phyloP scores from a whole-genome alignment of 2,797 vertebrate genomes.

The Peromyscus nudipes region DNA sequence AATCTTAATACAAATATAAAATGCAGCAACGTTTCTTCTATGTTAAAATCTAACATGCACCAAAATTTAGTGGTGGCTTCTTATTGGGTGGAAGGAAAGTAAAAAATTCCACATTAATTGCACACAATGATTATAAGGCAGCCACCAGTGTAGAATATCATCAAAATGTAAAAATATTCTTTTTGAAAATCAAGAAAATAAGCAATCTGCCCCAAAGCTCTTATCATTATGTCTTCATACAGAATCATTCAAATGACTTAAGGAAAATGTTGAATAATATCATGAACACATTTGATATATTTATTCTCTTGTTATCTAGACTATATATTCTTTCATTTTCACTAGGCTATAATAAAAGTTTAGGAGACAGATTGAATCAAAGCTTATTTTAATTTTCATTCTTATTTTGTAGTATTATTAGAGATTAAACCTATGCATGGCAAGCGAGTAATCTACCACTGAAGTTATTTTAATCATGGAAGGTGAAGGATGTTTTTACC shows the following conservation, averaged over 20 bases:
- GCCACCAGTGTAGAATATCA: conserved; percentile 47
- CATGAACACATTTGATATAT: conserved; percentile 36
- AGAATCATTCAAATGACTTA: conserved; percentile 75
- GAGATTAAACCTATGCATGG: not conserved
- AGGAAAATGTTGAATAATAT: conserved; percentile 48
- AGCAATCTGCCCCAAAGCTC: conserved; percentile 67
- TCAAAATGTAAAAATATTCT: conserved; percentile 64
- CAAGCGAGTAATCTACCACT: not conserved
- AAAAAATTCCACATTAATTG: conserved; percentile 56
- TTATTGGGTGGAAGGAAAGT: not conserved
- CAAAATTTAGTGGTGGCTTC: conserved; percentile 57
- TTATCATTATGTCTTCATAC: conserved; percentile 56
- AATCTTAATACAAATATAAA: conserved; percentile 58
- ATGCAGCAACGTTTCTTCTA: not conserved
- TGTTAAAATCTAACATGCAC: conserved; percentile 37
- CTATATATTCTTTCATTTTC: conserved; percentile 34
- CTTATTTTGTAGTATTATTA: not conserved
- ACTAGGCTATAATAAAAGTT: conserved; percentile 36
- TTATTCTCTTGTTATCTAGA: conserved; percentile 9
- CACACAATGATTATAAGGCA: conserved; percentile 61
- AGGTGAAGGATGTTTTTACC: not conserved
- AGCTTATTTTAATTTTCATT: conserved; percentile 2
- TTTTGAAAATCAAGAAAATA: conserved; percentile 73
- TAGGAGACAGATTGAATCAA: not conserved
- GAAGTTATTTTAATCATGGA: not conserved